Conservation (phyloP, 2,113 vertebrate genomes). For the Cheirogaleus medius region DNA sequence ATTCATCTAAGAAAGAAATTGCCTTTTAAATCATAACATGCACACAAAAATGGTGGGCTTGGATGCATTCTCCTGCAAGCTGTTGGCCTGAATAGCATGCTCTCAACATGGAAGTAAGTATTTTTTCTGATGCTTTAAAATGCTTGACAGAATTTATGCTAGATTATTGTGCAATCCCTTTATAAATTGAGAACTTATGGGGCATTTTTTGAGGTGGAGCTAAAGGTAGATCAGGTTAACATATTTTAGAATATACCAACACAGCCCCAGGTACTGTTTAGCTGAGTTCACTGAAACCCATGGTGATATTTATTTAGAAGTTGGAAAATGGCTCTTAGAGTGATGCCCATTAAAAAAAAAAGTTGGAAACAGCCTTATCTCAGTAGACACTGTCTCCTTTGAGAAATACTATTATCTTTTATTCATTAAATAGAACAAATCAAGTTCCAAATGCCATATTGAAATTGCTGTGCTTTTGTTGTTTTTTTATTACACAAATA, state of each 20-base stretch:
- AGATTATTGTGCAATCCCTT: neutral
- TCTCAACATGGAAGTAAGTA: neutral
- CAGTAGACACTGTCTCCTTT: conserved; percentile 67
- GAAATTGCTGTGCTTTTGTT: conserved; percentile 62
- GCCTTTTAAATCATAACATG: neutral
- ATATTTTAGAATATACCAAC: conserved; percentile 1
- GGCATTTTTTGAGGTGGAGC: neutral
- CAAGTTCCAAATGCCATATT: conserved; percentile 60
- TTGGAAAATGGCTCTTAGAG: conserved; percentile 34
- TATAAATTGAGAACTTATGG: neutral
- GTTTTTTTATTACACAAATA: conserved; percentile 73
- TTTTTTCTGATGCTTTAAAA: neutral
- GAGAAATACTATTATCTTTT: conserved; percentile 70
- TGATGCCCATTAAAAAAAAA: neutral
- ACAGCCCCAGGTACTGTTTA: neutral
- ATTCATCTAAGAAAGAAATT: neutral
- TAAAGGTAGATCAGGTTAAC: neutral
- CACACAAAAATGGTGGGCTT: neutral
- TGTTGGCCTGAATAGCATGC: rapidly evolving
- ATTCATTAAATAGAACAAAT: conserved; percentile 63
- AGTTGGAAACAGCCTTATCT: conserved; percentile 41
- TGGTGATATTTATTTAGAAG: neutral
- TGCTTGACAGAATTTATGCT: neutral
- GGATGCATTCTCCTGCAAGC: neutral
- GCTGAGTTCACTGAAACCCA: neutral